phyloP scores from a whole-genome alignment of 2,888 invertebrate genomes.

The Heliconius hortense region DNA sequence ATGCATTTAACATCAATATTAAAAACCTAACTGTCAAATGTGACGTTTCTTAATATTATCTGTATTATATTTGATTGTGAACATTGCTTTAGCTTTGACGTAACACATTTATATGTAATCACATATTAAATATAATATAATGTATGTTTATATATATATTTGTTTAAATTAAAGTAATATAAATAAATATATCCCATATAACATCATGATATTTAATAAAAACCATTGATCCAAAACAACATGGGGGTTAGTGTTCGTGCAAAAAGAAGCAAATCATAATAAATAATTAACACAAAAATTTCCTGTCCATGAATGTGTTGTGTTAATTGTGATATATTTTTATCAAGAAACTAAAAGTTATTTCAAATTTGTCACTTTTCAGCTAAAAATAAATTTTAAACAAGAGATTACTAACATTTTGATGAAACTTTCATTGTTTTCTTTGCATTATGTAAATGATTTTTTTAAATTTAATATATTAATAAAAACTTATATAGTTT shows the following conservation, averaged over 20 bases:
- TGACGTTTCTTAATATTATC: constrained; percentile 5
- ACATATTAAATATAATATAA: constrained; percentile 6
- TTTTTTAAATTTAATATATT: background rate
- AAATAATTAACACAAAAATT: constrained; percentile 49
- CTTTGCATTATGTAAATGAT: background rate
- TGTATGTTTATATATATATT: constrained; percentile 17
- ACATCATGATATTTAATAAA: constrained; percentile 10
- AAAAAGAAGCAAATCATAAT: constrained; percentile 53
- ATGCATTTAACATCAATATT: constrained; percentile 31
- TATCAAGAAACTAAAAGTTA: background rate
- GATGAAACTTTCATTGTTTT: background rate
- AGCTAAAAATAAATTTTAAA: background rate
- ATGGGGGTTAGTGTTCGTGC: constrained; percentile 69
- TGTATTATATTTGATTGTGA: constrained; percentile 6
- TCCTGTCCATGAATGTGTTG: constrained; percentile 79
- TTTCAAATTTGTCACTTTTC: background rate
- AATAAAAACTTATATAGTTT: background rate
- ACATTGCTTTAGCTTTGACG: background rate
- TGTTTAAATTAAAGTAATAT: constrained; percentile 1
- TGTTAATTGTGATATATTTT: constrained; percentile 52
- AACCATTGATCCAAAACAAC: constrained; percentile 15
- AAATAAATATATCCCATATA: constrained; percentile 9
- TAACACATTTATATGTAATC: background rate
- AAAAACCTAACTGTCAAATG: constrained; percentile 7
- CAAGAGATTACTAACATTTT: background rate